These are phyloP conservation scores for Semaprochilodus insignis DNA, from an alignment of 2,797 vertebrate genomes.

Conservation along the genomic window DNA sequence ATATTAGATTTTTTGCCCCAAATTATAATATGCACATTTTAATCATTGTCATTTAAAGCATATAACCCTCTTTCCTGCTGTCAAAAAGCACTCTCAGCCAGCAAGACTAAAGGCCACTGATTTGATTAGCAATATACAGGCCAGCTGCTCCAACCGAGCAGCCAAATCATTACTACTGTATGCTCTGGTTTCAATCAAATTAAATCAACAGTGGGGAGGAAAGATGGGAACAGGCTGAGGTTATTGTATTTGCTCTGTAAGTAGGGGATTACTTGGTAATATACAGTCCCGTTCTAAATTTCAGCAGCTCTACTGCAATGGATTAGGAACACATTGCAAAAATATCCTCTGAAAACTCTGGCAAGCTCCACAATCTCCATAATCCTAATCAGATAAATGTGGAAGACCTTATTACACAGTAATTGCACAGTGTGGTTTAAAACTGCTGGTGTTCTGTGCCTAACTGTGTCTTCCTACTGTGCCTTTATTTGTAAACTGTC, in stretches of 20 bases:
- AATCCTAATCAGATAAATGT: constrained; percentile 30
- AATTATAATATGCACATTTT: constrained; percentile 51
- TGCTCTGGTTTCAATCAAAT: constrained; percentile 77
- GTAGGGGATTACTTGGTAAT: constrained; percentile 65
- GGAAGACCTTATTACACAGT: constrained; percentile 32
- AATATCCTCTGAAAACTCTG: constrained; percentile 29
- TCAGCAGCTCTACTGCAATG: constrained; percentile 45
- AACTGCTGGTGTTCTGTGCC: background rate
- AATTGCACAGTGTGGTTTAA: constrained; percentile 24
- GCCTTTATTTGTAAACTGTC: constrained; percentile 15
- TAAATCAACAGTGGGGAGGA: constrained; percentile 71
- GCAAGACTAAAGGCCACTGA: constrained; percentile 58
- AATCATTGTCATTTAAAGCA: constrained; percentile 54
- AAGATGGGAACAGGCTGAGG: constrained; percentile 56
- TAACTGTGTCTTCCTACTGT: background rate
- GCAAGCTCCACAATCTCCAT: constrained; percentile 12
- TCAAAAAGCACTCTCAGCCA: constrained; percentile 60
- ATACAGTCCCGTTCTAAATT: constrained; percentile 56
- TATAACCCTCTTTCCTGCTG: constrained; percentile 43
- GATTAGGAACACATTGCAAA: constrained; percentile 34
- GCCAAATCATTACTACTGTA: constrained; percentile 71
- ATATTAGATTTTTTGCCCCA: constrained; percentile 40
- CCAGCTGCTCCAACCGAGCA: constrained; percentile 72
- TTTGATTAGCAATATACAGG: constrained; percentile 69
- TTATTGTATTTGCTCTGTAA: constrained; percentile 57